Evolutionary conservation across 2,797 vertebrate species (phyloP), one percentile per base, ranked within the genome.

Genomic region (Sternarchorhynchus goeldii): DNA sequence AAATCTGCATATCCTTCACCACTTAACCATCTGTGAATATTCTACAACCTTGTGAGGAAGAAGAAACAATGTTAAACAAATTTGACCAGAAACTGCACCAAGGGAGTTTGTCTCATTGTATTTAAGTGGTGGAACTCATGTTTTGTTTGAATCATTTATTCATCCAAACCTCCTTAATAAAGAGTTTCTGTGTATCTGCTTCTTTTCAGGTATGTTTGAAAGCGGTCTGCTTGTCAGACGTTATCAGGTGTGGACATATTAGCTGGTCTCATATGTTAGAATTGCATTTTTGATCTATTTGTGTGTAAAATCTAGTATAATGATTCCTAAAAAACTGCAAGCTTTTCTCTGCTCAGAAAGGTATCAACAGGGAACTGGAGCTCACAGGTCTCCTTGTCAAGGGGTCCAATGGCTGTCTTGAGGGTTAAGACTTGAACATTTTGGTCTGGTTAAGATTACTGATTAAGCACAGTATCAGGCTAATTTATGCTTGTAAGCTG

Each of bases 131-230:
- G 41, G n/a, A 73, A 39, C 50, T 79, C 68, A 60, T 65, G 78
- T 66, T 79, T 75, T 21, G 31, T 74, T 75, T 74, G 21, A 41
- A n/a, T 18, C 66, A 66, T 73, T 65, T 65, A 45, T 25, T 57
- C 34, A 50, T 25, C 25, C 18, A 17, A 56, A 58, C 65, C 29
- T 34, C 57, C 65, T 32, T 29, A 17, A 20, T 20, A 64, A 66
- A 64, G 64, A 21, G 41, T 64, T 29, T 57, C 34, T 31, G 29
- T 6, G 5, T 14, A 32, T 62, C 29, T 18, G 39, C 53, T 76
- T 76, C 41, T 57, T 64, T 80, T 50, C 16, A 75, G 66, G 70
- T 71, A 5, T 80, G 65, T 80, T 70, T 80, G 58, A 75, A 62
- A n/a, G 31, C 41, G 14, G 7, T 2, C 10, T 12, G 39, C 66